Evolutionary conservation across 2,113 vertebrate species (phyloP).

Genomic region (Oryzias woworae): DNA sequence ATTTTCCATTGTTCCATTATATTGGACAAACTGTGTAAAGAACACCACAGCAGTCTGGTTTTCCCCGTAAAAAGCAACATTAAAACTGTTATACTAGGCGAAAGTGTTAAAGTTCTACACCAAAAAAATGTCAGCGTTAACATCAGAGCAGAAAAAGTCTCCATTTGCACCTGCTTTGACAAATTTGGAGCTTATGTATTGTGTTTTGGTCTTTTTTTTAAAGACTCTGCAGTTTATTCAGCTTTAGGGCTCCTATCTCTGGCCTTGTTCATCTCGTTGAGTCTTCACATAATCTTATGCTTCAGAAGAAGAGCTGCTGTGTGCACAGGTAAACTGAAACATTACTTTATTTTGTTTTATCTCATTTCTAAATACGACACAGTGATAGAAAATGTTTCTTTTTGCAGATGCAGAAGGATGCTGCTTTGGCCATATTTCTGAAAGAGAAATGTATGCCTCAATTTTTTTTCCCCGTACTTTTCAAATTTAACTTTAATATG

Average conservation of each 20-base stretch:
- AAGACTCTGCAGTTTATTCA: accelerated
- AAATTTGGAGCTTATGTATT: no score
- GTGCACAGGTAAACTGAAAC: conserved; percentile 48
- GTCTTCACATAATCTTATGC: conserved; percentile 65
- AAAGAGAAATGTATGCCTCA: conserved; percentile 43
- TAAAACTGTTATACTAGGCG: no score
- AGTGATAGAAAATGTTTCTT: not conserved
- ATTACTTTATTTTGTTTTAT: conserved; percentile 4
- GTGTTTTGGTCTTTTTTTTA: not conserved
- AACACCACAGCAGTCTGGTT: no score
- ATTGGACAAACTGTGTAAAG: no score
- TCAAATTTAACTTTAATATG: not conserved
- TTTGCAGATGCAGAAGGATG: conserved; percentile 31
- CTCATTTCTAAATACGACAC: not conserved
- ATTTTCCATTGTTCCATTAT: no score
- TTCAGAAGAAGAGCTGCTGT: conserved; percentile 19
- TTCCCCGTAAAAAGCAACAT: no score
- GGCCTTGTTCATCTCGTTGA: conserved; percentile 64
- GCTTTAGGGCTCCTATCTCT: conserved; percentile 33
- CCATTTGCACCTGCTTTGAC: no score
- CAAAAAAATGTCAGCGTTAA: no score
- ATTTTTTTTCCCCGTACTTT: not conserved
- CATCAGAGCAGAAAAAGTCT: no score
- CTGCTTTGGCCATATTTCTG: conserved; percentile 16
- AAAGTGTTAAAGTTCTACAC: no score